These are phyloP conservation scores for Drosophila auraria DNA, from an alignment of 1,140 invertebrate genomes.

Conservation along the genomic window DNA sequence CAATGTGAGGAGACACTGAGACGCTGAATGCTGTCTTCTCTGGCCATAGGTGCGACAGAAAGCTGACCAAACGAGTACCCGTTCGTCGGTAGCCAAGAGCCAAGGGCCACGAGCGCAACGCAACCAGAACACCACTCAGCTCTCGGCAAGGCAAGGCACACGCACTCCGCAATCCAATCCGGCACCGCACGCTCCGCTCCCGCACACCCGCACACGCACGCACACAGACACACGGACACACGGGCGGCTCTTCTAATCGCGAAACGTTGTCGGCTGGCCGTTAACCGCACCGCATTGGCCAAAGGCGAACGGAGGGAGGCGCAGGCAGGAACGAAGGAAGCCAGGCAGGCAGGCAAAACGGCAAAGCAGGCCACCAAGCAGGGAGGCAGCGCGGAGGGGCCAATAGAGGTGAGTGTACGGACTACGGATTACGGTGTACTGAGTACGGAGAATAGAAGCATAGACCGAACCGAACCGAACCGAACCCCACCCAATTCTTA, in stretches of 20 bases:
- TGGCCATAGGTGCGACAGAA: conserved; percentile 27
- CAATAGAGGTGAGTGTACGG: conserved; percentile 19
- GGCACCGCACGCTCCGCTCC: conserved; percentile 12
- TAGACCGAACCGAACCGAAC: background rate
- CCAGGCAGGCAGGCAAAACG: conserved; percentile 3
- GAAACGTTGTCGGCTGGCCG: conserved; percentile 48
- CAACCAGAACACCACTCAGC: conserved; percentile 3
- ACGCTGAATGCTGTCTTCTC: conserved; percentile 59
- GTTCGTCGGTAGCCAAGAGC: conserved; percentile 8
- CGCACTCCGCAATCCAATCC: conserved; percentile 25
- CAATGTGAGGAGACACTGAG: conserved; percentile 36
- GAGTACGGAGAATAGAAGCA: background rate
- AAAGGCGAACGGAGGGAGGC: conserved; percentile 24
- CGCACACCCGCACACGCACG: conserved; percentile 22
- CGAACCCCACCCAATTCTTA: conserved; percentile 7
- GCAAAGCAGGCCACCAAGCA: background rate
- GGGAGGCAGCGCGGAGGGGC: conserved; percentile 7
- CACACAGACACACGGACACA: conserved; percentile 11
- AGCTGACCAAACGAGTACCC: conserved; percentile 20
- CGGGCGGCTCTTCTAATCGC: conserved; percentile 28
- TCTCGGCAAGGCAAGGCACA: conserved; percentile 1
- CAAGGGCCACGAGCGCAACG: conserved; percentile 17
- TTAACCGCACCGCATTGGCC: conserved; percentile 57
- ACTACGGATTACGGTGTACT: background rate
- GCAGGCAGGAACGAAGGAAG: conserved; percentile 8